Conservation (phyloP, 2,113 vertebrate species). For the Burhinus oedicnemus region DNA sequence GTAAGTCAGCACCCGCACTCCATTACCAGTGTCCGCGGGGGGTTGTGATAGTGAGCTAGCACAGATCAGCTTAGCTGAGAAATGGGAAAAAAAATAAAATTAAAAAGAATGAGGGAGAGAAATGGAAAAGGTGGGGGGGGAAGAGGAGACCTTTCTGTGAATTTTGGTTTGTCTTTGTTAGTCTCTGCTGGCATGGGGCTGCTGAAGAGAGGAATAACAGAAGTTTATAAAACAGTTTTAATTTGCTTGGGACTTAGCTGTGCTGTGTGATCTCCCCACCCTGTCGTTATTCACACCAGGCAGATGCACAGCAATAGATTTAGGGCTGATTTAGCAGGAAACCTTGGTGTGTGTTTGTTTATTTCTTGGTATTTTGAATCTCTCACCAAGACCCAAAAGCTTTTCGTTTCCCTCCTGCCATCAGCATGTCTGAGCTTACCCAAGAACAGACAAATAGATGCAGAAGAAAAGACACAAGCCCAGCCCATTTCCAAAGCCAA, state of each 20-base stretch:
- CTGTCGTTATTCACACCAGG: neutral
- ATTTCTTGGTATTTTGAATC: neutral
- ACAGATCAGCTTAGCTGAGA: slow-evolving; percentile 56
- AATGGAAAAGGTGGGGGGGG: neutral
- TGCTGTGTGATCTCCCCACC: neutral
- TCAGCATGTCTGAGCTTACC: neutral
- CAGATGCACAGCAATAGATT: neutral
- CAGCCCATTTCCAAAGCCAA: neutral
- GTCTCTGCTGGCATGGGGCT: neutral
- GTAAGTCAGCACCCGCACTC: slow-evolving; percentile 66
- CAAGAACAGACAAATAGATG: neutral
- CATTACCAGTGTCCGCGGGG: slow-evolving; percentile 65
- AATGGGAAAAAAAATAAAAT: neutral
- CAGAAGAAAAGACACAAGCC: neutral
- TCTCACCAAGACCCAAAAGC: neutral
- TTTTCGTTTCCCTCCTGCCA: rapidly evolving
- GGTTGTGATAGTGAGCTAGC: slow-evolving; percentile 16
- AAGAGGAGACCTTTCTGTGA: neutral
- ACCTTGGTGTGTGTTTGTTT: neutral
- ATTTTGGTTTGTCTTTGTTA: slow-evolving; percentile 23
- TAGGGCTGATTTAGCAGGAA: neutral
- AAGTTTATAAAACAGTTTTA: neutral
- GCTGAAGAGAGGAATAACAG: neutral
- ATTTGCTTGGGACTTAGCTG: neutral
- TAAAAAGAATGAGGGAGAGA: neutral